Base-by-base conservation (phyloP, 2,888 invertebrate genomes). In the Noctua fimbriata region DNA sequence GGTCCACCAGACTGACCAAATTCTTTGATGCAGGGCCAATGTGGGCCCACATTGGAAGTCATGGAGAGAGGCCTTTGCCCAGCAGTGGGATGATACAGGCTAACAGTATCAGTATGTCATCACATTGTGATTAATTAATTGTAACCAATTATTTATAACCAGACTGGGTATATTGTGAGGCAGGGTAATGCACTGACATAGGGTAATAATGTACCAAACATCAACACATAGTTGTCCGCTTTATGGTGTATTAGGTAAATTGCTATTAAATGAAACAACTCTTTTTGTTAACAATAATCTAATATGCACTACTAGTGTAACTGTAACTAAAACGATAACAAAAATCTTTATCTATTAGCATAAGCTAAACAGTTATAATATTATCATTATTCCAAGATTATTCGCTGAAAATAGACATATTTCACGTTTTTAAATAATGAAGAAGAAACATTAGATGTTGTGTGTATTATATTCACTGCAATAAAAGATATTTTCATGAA, bases 221-320 rank as follows among this genome's bases (percentile, higher is more conserved):
- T 24, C 65, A 76, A 82, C 63, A n/a, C 73, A 44, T 66, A 78
- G 49, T 36, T 73, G 58, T 73, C 58, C 0, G 21, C 21, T 36
- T 67, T 60, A 69, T 66, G 47, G 76, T 70, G 66, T 41, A 41
- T 49, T 65, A 41, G 52, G 78, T 73, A 63, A 67, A 72, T 44
- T 47, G 16, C 14, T 67, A 65, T 65, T 21, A 85, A 88, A 89
- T 89, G 44, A 90, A 89, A 90, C 90, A 82, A 84, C 47, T 70
- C 60, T 12, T 77, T 83, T 81, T 79, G 75, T 74, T 89, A 89
- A 88, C 84, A 81, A 84, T 85, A 85, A 85, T 89, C 83, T 89
- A 89, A 85, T 89, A 86, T 79, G 72, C 81, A 88, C 87, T 87
- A 90, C 86, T 88, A 75, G 70, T 86, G 84, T 86, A 82, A 88